A percentile compares a stretch with the other conserved stretches of the same genome.
Evolutionary conservation across 1,140 invertebrate species (phyloP).

Genomic region (Drosophila nasuta): DNA sequence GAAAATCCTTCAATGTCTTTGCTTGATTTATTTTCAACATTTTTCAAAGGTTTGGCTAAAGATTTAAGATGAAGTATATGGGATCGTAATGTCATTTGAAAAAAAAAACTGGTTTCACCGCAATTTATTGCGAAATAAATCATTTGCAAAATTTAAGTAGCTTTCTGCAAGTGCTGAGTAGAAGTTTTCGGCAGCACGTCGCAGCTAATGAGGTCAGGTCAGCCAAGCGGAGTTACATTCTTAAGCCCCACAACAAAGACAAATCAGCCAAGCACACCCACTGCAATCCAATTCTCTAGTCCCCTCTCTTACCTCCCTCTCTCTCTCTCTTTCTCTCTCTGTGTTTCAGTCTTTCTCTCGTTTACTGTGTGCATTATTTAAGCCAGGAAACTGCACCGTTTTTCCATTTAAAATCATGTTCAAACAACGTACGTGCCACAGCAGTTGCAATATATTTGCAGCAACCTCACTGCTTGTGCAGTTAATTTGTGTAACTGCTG

Average conservation of each 20-base stretch:
- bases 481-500: conserved; percentile 57
- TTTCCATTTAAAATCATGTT: conserved; percentile 42
- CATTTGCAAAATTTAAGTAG: conserved; percentile 27
- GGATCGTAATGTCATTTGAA: too few relatives aligned
- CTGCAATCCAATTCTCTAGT: conserved; percentile 18
- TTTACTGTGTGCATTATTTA: conserved; percentile 9
- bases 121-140: conserved; percentile 22
- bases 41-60: too few relatives aligned
- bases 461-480: conserved; percentile 56
- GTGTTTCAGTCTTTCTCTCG: neutral
- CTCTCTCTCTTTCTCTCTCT: neutral
- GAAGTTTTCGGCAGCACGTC: conserved; percentile 27
- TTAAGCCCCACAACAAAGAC: conserved; percentile 25
- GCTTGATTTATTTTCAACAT: too few relatives aligned
- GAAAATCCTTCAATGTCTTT: too few relatives aligned
- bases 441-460: conserved; percentile 66
- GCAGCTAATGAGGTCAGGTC: conserved; percentile 37
- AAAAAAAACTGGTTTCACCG: neutral
- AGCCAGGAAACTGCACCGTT: conserved; percentile 33
- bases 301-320: neutral
- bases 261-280: conserved; percentile 27
- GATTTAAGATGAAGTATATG: too few relatives aligned
- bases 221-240: conserved; percentile 14
- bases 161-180: conserved; percentile 16
- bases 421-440: conserved; percentile 52